A percentile compares a stretch with the other conserved stretches of the same genome.
Conservation (phyloP, 2,797 vertebrate species). For the Eleutherodactylus coqui region DNA sequence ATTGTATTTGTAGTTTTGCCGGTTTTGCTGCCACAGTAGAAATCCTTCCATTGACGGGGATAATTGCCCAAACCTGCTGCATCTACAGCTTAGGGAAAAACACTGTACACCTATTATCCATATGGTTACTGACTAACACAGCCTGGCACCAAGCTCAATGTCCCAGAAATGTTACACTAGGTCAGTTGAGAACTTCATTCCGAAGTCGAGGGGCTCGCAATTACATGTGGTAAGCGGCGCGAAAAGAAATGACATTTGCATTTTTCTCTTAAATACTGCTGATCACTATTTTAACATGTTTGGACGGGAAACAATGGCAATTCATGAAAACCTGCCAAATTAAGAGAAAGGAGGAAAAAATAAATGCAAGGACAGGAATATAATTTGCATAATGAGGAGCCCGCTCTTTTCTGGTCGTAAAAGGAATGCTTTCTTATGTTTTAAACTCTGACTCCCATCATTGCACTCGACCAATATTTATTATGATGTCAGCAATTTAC, state of each 20-base stretch:
- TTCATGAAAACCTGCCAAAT: slow-evolving; percentile 18
- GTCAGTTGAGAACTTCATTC: slow-evolving; percentile 27
- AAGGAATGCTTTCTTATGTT: background rate
- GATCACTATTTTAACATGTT: slow-evolving; percentile 35
- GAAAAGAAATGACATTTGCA: slow-evolving; percentile 19
- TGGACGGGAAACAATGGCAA: background rate
- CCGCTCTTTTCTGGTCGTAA: background rate
- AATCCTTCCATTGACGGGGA: slow-evolving; percentile 28
- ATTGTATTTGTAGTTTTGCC: background rate
- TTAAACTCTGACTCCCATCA: background rate
- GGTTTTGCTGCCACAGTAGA: slow-evolving; percentile 31
- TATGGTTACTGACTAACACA: slow-evolving; percentile 7
- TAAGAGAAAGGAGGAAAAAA: background rate
- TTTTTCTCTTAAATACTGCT: slow-evolving; percentile 38
- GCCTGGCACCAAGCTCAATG: background rate
- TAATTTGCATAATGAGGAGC: background rate
- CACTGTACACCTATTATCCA: slow-evolving; percentile 36
- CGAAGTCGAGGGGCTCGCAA: background rate
- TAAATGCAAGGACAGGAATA: background rate
- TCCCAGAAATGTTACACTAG: slow-evolving; percentile 37
- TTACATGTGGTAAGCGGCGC: slow-evolving; percentile 4
- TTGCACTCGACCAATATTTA: background rate
- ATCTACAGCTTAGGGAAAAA: slow-evolving; percentile 33
- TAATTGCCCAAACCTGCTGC: slow-evolving; percentile 35
- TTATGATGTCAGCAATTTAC: background rate